These are phyloP conservation scores for Macrotrachela quadricornifera DNA, from an alignment of 1,140 invertebrate species.

Conservation along the genomic window DNA sequence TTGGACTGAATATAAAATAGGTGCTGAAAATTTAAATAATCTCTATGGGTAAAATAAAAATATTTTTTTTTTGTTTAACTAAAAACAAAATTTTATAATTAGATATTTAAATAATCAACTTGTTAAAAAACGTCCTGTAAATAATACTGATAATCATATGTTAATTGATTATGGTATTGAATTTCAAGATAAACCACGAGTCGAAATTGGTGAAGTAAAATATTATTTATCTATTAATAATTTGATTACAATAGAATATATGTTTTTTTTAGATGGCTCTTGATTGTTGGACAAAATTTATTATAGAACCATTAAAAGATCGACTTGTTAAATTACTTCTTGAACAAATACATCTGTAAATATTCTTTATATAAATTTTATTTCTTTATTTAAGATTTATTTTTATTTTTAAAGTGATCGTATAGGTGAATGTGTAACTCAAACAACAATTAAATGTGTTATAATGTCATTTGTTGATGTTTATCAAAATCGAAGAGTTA, in stretches of 20 bases:
- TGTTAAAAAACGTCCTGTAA: constrained; percentile 64
- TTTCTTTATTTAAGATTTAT: too few species aligned
- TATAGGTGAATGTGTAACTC: constrained; percentile 39
- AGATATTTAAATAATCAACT: constrained; percentile 69
- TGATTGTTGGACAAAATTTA: constrained; percentile 60
- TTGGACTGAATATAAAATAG: constrained; percentile 64
- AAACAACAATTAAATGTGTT: constrained; percentile 52
- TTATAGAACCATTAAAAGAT: constrained; percentile 52
- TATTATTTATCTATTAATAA: background rate
- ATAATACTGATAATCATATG: constrained; percentile 46
- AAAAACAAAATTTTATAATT: too few species aligned
- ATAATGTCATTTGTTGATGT: constrained; percentile 66
- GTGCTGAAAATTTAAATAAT: constrained; percentile 60
- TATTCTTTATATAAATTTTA: too few species aligned
- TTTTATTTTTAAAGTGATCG: constrained; percentile 37
- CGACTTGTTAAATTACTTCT: constrained; percentile 49
- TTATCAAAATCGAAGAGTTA: constrained; percentile 42
- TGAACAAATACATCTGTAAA: constrained; percentile 41
- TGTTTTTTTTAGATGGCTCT: constrained; percentile 34
- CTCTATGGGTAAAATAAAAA: constrained; percentile 48
- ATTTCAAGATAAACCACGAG: constrained; percentile 44
- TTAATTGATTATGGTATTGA: constrained; percentile 39
- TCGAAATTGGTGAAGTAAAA: background rate
- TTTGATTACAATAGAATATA: too few species aligned
- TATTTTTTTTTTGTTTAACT: background rate